phyloP scores from a whole-genome alignment of 2,888 invertebrate genomes.

The Athripsodes cinereus region DNA sequence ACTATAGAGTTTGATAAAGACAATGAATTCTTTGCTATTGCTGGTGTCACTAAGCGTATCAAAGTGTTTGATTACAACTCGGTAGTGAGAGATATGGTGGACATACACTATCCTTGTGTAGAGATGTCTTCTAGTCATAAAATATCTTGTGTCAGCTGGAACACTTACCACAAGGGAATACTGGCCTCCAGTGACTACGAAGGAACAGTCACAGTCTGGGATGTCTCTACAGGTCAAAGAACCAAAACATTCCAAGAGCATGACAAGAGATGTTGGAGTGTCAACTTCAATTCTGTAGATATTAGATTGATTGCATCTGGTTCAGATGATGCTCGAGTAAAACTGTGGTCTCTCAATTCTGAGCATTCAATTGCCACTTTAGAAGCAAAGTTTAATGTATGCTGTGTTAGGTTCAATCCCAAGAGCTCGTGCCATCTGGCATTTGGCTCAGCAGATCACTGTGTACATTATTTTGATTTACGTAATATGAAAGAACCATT shows the following conservation, averaged over 20 bases:
- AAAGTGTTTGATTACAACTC: constrained; percentile 88
- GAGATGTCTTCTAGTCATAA: constrained; percentile 91
- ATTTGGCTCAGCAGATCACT: constrained; percentile 95
- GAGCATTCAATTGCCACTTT: constrained; percentile 82
- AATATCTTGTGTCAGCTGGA: constrained; percentile 93
- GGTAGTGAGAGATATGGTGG: constrained; percentile 78
- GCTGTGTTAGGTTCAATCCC: constrained; percentile 89
- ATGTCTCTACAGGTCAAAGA: constrained; percentile 70
- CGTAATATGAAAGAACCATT: constrained; percentile 76
- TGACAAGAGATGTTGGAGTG: constrained; percentile 93
- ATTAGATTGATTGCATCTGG: constrained; percentile 86
- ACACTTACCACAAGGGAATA: constrained; percentile 81
- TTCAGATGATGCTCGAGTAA: constrained; percentile 88
- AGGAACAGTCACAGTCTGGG: constrained; percentile 91
- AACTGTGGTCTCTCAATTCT: constrained; percentile 84
- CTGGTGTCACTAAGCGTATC: constrained; percentile 90
- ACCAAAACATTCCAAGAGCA: constrained; percentile 80
- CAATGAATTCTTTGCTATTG: constrained; percentile 92
- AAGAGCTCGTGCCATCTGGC: constrained; percentile 81
- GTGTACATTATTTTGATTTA: constrained; percentile 93
- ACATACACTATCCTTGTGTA: constrained; percentile 86
- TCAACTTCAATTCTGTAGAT: constrained; percentile 90
- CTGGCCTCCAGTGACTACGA: constrained; percentile 92
- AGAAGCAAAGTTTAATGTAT: constrained; percentile 92
- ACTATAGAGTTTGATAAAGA: constrained; percentile 96